Percentiles rank a stretch among this genome's conserved stretches.
These are phyloP conservation scores for Bothrops jararaca DNA, from an alignment of 2,113 vertebrate genomes.

Conservation along the genomic window DNA sequence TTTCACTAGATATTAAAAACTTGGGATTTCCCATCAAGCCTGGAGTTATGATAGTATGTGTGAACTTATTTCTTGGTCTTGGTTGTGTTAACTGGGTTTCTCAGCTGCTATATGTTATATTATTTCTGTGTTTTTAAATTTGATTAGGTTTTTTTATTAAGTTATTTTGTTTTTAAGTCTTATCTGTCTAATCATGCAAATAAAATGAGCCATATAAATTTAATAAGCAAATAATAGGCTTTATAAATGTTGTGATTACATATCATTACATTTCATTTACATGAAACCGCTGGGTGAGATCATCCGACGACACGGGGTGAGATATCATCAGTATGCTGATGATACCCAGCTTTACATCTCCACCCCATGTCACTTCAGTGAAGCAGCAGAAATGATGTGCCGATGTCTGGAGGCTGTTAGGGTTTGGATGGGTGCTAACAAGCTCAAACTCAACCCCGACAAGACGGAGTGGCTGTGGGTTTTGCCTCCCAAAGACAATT, in stretches of 20 bases:
- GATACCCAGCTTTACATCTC: no score
- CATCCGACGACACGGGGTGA: no score
- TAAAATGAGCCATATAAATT: neutral
- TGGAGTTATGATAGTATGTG: neutral
- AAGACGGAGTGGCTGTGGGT: no score
- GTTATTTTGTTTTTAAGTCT: neutral
- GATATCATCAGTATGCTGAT: no score
- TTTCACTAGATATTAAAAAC: neutral
- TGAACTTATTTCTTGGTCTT: neutral
- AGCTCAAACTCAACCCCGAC: no score
- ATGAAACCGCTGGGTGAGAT: no score
- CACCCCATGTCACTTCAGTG: no score
- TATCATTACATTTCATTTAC: no score
- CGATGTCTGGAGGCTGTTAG: no score
- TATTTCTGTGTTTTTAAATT: neutral
- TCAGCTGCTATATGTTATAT: neutral
- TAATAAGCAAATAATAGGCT: neutral
- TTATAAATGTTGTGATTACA: neutral
- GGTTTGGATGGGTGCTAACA: no score
- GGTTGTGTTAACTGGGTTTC: neutral
- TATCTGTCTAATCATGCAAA: neutral
- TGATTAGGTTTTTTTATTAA: neutral
- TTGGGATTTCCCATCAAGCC: neutral
- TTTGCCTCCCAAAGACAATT: no score
- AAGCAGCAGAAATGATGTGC: no score